phyloP scores from a whole-genome alignment of 2,113 vertebrate genomes.

The Malurus elegans region DNA sequence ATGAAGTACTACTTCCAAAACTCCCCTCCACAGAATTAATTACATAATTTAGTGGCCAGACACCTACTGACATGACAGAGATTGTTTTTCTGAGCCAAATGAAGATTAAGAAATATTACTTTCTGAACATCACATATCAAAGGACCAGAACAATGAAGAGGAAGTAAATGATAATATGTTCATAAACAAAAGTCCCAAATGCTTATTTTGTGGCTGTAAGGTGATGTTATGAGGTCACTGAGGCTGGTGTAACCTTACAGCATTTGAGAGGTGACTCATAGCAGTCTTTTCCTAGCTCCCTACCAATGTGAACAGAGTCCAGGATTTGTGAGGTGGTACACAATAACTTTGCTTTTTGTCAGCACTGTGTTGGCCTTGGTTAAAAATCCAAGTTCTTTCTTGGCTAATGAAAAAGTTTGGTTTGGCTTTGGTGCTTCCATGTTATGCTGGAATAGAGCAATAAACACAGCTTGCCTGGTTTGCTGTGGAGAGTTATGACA shows the following conservation, averaged over 20 bases:
- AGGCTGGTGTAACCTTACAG: neutral
- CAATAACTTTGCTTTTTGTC: neutral
- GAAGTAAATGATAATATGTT: neutral
- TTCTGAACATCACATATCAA: neutral
- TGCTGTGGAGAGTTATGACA: neutral
- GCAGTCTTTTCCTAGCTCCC: neutral
- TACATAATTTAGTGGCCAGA: neutral
- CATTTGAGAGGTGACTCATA: neutral
- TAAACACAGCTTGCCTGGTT: neutral
- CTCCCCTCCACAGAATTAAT: neutral
- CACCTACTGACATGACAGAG: neutral
- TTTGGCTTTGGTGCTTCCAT: neutral
- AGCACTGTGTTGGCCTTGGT: neutral
- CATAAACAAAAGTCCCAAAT: neutral
- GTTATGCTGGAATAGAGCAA: neutral
- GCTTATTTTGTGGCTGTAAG: neutral
- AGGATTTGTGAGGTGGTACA: neutral
- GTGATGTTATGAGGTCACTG: neutral
- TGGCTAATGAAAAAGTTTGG: neutral
- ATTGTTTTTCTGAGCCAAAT: neutral
- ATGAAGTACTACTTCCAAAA: neutral
- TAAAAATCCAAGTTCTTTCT: neutral
- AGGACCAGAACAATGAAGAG: neutral
- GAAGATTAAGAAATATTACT: neutral
- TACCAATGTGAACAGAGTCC: neutral